Evolutionary conservation across 2,113 vertebrate species (phyloP).

Genomic region (Maccullochella peelii): DNA sequence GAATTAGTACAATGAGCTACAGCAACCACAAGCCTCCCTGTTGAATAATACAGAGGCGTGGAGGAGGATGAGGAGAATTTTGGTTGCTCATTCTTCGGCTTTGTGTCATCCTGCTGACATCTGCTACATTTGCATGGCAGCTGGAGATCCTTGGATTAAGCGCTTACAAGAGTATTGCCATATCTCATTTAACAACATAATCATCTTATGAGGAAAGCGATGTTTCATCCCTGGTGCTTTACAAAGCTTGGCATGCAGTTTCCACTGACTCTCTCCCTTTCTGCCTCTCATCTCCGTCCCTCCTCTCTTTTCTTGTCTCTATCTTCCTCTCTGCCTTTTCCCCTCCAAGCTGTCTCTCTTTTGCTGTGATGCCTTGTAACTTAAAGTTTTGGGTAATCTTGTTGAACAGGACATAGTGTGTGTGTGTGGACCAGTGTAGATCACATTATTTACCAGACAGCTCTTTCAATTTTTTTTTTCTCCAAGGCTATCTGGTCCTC

Average conservation of each 20-base stretch:
- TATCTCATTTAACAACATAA: constrained; percentile 85
- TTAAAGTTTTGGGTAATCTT: constrained; percentile 44
- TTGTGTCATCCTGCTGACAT: constrained; percentile 81
- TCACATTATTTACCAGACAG: constrained; percentile 51
- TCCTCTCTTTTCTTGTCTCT: constrained; percentile 36
- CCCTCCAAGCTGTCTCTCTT: constrained; percentile 34
- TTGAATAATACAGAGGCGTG: constrained; percentile 46
- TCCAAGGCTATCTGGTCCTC: constrained; percentile 54
- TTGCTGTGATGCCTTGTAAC: constrained; percentile 41
- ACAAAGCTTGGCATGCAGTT: constrained; percentile 70
- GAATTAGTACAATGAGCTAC: constrained; percentile 40
- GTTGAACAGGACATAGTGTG: constrained; percentile 37
- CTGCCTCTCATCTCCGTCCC: constrained; percentile 28
- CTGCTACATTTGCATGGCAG: constrained; percentile 82
- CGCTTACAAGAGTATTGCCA: constrained; percentile 81
- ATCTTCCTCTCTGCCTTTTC: constrained; percentile 26
- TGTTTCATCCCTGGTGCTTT: constrained; percentile 77
- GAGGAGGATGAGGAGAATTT: constrained; percentile 50
- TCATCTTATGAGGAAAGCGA: constrained; percentile 78
- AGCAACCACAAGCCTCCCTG: constrained; percentile 35
- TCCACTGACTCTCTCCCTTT: constrained; percentile 44
- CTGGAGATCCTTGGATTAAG: constrained; percentile 83
- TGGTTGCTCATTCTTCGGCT: constrained; percentile 72
- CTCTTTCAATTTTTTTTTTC: constrained; percentile 25
- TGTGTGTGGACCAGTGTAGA: constrained; percentile 16